phyloP scores from a whole-genome alignment of 2,113 vertebrate species.

The Paracanthobrama guichenoti region DNA sequence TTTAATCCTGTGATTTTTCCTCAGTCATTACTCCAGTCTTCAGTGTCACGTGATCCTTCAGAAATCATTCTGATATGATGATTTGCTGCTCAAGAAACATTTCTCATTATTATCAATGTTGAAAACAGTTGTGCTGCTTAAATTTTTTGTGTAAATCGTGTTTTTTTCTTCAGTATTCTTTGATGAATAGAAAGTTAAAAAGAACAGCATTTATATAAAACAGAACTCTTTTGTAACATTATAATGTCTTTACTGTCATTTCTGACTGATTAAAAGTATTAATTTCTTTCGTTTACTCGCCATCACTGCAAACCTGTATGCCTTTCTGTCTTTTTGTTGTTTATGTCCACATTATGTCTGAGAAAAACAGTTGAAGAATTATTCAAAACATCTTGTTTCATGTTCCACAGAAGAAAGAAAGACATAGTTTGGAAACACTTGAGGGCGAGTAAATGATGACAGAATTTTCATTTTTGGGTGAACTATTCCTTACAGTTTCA shows the following conservation, averaged over 20 bases:
- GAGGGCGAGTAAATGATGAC: neutral
- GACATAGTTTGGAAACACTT: neutral
- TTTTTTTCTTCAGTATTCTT: no score
- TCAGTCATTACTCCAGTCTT: no score
- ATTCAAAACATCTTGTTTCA: neutral
- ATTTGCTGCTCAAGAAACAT: neutral
- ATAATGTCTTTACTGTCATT: neutral
- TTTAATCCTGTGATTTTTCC: no score
- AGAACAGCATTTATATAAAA: neutral
- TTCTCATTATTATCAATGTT: neutral
- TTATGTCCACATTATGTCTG: no score
- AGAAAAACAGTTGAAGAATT: neutral
- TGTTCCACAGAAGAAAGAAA: neutral
- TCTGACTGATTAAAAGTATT: neutral
- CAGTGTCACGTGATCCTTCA: no score
- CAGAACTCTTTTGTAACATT: neutral
- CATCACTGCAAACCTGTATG: no score
- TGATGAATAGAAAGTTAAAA: no score
- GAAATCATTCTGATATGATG: no score
- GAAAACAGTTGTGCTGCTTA: neutral
- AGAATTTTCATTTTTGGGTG: neutral
- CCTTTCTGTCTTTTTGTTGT: no score
- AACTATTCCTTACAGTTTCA: slow-evolving; percentile 7
- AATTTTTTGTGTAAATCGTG: no score
- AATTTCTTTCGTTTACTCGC: no score